Evolutionary conservation across 1,140 invertebrate species (phyloP).

Genomic region (Drosophila elegans): DNA sequence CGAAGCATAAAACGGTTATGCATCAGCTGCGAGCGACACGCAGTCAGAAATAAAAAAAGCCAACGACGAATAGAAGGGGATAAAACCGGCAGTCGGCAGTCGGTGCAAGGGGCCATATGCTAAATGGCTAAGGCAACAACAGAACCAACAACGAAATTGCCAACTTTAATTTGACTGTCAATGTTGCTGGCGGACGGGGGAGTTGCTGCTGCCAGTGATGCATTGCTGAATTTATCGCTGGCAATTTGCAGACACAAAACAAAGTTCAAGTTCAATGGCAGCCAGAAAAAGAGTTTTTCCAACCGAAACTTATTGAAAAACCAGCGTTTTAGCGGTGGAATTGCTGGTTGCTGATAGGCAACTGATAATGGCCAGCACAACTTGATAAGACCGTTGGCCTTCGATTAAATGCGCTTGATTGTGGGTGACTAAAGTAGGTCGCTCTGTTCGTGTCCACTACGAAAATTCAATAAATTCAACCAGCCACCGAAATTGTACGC

Average conservation of each 20-base stretch:
- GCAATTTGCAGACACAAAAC: constrained; percentile 62
- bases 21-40: constrained; percentile 58
- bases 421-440: constrained; percentile 48
- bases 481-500: constrained; percentile 10
- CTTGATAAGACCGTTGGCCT: constrained; percentile 29
- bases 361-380: constrained; percentile 12
- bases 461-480: constrained; percentile 27
- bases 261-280: constrained; percentile 77
- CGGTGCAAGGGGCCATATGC: constrained; percentile 47
- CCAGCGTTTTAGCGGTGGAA: constrained; percentile 8
- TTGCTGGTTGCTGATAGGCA: constrained; percentile 21
- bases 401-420: constrained; percentile 23
- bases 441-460: constrained; percentile 14
- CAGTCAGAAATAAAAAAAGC: constrained; percentile 12
- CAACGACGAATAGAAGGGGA: not conserved
- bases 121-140: constrained; percentile 33
- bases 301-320: constrained; percentile 1
- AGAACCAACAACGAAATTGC: constrained; percentile 26
- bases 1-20: constrained; percentile 66
- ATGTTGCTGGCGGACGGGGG: constrained; percentile 17
- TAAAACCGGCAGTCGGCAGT: constrained; percentile 23
- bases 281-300: constrained; percentile 1
- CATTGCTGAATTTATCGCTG: constrained; percentile 54
- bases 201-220: constrained; percentile 25
- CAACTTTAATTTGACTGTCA: constrained; percentile 75